A percentile compares a stretch with the other conserved stretches of the same genome.
These are phyloP conservation scores for Fragariocoptes setiger DNA, from an alignment of 1,140 invertebrate species.

Conservation along the genomic window DNA sequence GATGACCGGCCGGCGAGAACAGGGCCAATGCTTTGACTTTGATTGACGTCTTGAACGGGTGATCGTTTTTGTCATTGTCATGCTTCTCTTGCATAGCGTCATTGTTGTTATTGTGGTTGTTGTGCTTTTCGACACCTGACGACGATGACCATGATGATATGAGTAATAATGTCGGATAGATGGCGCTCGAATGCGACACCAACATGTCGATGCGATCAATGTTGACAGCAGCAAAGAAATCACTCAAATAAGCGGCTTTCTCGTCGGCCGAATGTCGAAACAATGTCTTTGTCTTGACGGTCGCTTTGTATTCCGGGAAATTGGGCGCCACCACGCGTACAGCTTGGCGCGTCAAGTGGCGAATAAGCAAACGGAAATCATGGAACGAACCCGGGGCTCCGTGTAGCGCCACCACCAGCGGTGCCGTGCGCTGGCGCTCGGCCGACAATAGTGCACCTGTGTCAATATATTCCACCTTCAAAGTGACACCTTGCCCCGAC, in stretches of 20 bases:
- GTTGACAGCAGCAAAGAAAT: neutral
- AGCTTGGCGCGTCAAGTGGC: neutral
- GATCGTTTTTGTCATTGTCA: neutral
- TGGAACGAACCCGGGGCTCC: constrained; percentile 4
- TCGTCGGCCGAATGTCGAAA: neutral
- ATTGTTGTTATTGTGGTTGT: neutral
- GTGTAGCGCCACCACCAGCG: constrained; percentile 2
- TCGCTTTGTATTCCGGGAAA: neutral
- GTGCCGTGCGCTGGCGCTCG: neutral
- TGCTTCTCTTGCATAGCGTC: no score
- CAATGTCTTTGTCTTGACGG: neutral
- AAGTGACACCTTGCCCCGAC: neutral
- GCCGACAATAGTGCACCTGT: neutral
- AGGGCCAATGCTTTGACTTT: constrained; percentile 1
- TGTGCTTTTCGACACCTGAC: neutral
- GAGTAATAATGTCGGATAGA: constrained; percentile 1
- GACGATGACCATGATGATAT: neutral
- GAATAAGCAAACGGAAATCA: neutral
- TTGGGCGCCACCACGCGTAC: neutral
- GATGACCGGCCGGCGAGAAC: neutral
- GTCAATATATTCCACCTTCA: constrained; percentile 3
- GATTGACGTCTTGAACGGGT: neutral
- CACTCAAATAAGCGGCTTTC: neutral
- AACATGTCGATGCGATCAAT: constrained; percentile 1
- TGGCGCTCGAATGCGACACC: neutral